Base-by-base conservation (phyloP, 2,888 invertebrate genomes). In the Drosophila setosimentum region DNA sequence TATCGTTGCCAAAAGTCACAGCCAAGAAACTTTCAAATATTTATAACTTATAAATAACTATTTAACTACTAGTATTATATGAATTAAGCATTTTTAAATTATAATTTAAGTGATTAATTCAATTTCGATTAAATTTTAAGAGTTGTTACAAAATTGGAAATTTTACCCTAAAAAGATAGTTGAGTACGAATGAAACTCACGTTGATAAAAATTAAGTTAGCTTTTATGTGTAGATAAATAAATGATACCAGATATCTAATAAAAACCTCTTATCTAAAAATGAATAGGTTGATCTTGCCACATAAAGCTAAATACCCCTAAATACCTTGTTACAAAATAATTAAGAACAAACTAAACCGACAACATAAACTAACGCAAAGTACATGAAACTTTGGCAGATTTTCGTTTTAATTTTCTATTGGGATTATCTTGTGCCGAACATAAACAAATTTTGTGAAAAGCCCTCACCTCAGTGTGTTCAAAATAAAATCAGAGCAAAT, bases 401-500 rank as follows among this genome's bases (percentile, higher is more conserved):
- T 54, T 33, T 24, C 18, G 30, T 21, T 18, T 51, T 35, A 50
- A 73, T 84, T 83, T 81, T 84, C 42, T 54, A 67, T 70, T 65
- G 70, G 76, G 87, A 76, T 87, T 84, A 87, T 66, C 67, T 50
- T 16, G 61, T 7, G 24, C 35, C 18, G 27, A 62, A 50, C 61
- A 60, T 72, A 71, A 78, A 78, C 72, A 78, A 76, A 60, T 65
- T 55, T 65, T 32, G 61, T 30, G 66, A 42, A 54, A 62, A 59
- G 40, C 51, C 57, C 50, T n/a, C 58, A 54, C 18, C 62, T 55
- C n/a, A 48, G 16, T 66, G 66, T 61, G 61, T 59, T 68, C 76
- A 80, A 82, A 88, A 83, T 84, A 89, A 83, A 84, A 79, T 87
- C 84, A 83, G 76, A 80, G 42, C 65, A 78, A 83, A 91, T 91